A percentile compares a stretch with the other conserved stretches of the same genome.
These are phyloP conservation scores for Meta bourneti DNA, from an alignment of 2,888 invertebrate genomes.

Conservation along the genomic window DNA sequence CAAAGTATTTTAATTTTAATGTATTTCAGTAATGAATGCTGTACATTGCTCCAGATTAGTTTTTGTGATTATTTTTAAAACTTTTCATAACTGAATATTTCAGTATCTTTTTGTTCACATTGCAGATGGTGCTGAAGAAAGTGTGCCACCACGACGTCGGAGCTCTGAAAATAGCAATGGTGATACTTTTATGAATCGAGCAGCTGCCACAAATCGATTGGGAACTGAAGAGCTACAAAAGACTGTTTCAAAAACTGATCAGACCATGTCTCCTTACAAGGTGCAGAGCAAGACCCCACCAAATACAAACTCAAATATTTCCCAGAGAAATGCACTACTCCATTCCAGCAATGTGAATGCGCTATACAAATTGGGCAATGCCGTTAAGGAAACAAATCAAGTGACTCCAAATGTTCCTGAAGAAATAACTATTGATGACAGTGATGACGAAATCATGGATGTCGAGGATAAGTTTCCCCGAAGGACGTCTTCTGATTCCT, in stretches of 20 bases:
- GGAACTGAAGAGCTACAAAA: slow-evolving; percentile 14
- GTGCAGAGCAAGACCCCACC: neutral
- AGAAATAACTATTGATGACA: slow-evolving; percentile 68
- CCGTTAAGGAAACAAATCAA: neutral
- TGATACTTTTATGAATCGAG: neutral
- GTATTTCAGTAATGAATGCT: too few species aligned
- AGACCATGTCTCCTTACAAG: slow-evolving; percentile 2
- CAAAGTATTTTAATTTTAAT: too few species aligned
- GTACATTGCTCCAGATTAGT: too few species aligned
- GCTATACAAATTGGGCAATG: neutral
- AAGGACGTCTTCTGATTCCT: neutral
- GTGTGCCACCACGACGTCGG: neutral
- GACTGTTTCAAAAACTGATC: slow-evolving; percentile 32
- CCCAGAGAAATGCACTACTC: neutral
- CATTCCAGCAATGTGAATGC: neutral
- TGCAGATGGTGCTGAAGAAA: neutral
- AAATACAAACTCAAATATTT: neutral
- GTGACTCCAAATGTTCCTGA: slow-evolving; percentile 24
- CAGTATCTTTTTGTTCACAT: neutral
- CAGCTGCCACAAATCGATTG: neutral
- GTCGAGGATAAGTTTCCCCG: neutral
- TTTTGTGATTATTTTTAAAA: too few species aligned
- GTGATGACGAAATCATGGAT: slow-evolving; percentile 51
- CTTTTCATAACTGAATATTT: neutral
- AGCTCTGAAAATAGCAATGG: neutral